Evolutionary conservation across 2,113 vertebrate species (phyloP).

Genomic region (Sander vitreus): DNA sequence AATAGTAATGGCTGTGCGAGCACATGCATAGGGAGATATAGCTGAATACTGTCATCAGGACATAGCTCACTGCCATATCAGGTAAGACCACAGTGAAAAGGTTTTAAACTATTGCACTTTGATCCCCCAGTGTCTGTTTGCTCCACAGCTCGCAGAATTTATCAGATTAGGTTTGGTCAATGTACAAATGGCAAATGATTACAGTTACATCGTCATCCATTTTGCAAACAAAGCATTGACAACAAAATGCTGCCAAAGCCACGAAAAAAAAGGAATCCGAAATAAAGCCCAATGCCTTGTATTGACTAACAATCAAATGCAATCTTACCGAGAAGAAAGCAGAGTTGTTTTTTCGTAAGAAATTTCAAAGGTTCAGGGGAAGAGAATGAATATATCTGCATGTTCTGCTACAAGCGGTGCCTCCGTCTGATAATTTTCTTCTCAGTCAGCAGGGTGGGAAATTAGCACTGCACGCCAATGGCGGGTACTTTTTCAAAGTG

Average conservation of each 20-base stretch:
- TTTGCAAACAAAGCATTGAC: conserved; percentile 17
- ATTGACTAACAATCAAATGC: conserved; percentile 28
- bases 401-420: neutral
- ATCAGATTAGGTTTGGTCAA: neutral
- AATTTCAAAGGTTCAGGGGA: conserved; percentile 3
- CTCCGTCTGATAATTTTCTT: neutral
- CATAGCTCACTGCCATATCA: conserved; percentile 5
- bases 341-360: conserved; percentile 7
- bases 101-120: conserved; percentile 56
- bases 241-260: conserved; percentile 1
- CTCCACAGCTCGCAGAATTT: neutral
- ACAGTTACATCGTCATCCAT: neutral
- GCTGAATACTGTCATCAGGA: neutral
- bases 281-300: neutral
- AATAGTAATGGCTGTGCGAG: neutral
- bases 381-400: neutral
- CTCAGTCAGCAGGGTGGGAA: neutral
- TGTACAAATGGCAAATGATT: neutral
- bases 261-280: neutral
- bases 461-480: too few relatives aligned
- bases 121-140: conserved; percentile 24
- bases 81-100: conserved; percentile 54
- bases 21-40: neutral
- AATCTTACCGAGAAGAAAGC: neutral
- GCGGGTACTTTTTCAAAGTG: too few relatives aligned